Percentiles rank a stretch among this genome's conserved stretches.
Conservation (phyloP, 1,140 invertebrate species). For the Cecropterus lyciades region DNA sequence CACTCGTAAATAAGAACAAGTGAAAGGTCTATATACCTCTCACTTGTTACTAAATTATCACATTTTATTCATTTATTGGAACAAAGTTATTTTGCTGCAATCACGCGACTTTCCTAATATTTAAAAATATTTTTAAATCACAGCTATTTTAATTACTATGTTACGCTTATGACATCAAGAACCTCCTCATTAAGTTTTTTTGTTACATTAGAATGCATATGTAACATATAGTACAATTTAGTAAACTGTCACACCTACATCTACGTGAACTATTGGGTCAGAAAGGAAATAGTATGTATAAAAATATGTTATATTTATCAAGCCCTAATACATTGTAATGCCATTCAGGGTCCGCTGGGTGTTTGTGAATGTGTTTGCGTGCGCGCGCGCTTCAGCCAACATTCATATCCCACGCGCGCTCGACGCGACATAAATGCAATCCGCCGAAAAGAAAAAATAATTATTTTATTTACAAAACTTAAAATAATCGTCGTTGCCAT, state of each 20-base stretch:
- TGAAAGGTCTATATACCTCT: no score
- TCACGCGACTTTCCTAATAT: no score
- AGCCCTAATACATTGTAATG: constrained; percentile 28
- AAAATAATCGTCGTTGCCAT: constrained; percentile 25
- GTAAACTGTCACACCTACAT: neutral
- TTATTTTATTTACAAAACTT: constrained; percentile 42
- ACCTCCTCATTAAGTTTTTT: neutral
- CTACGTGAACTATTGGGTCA: constrained; percentile 2
- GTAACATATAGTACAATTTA: neutral
- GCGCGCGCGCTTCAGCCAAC: constrained; percentile 7
- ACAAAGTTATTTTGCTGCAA: no score
- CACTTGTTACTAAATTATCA: no score
- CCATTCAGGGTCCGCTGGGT: constrained; percentile 3
- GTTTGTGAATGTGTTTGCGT: neutral
- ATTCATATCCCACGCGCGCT: constrained; percentile 25
- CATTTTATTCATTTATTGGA: no score
- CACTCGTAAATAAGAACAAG: no score
- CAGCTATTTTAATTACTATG: no score
- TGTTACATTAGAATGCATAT: neutral
- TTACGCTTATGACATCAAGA: neutral
- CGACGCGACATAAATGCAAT: constrained; percentile 42
- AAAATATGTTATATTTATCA: constrained; percentile 30
- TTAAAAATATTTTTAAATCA: no score
- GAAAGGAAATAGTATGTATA: constrained; percentile 23
- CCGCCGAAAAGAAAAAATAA: constrained; percentile 26